Evolutionary conservation across 1,140 invertebrate species (phyloP), one percentile per base, ranked within the genome.

Genomic region (Cardiocondyla obscurior): DNA sequence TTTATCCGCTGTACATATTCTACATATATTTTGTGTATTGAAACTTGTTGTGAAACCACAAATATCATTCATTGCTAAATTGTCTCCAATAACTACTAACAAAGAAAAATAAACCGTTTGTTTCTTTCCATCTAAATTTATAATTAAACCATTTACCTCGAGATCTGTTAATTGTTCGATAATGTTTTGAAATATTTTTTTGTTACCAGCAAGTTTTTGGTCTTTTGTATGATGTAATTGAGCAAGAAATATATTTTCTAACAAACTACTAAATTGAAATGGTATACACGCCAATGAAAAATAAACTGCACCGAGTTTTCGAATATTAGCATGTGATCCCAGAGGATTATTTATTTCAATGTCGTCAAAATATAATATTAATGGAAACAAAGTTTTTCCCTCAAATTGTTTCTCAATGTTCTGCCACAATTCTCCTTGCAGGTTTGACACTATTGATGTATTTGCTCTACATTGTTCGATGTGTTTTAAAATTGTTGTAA

Each of bases 361-460:
- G 12, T 70, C 46, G 2, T 70, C 67, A 36, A 70, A 53, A 7
- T 70, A 70, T 14, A 70, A 70, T 53, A 70, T 70, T 5, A 70
- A 33, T 0, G 65, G 65, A 19, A 53, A 22, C 36, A 51, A 44
- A 10, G 5, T 70, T 70, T 67, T 70, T 22, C 14, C 46, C 8
- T 3, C 44, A 49, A 49, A 69, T 69, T 69, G 44, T 19, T 22
- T 19, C 51, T 69, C 44, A 49, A 69, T 69, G 6, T 0, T 69
- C 19, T 69, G 22, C 42, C 42, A 67, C 14, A 69, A 49, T 49
- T 67, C 42, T 12, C n/a, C 25, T 33, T 69, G 42, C 49, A 69
- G 2, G 3, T 67, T 30, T 33, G 65, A 69, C 30, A 69, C 33
- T 33, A 69, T 4, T 69, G 42, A 16, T 46, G 14, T 16, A 46